phyloP scores from a whole-genome alignment of 1,140 invertebrate species.

The Helicoverpa zea region DNA sequence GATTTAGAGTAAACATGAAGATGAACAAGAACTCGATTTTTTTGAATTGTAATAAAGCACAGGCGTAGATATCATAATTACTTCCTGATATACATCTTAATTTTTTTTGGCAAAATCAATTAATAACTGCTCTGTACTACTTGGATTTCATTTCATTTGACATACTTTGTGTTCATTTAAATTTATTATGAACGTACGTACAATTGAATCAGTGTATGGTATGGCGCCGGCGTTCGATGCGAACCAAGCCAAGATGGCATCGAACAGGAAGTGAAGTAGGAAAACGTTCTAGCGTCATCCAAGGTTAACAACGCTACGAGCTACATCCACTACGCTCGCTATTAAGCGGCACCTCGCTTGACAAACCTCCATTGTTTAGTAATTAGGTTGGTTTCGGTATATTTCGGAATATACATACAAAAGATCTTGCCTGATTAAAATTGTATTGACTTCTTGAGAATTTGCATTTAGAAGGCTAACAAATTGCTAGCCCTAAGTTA shows the following conservation, averaged over 20 bases:
- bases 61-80: too few species aligned
- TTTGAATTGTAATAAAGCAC: too few species aligned
- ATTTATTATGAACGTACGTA: not conserved
- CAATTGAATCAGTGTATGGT: constrained; percentile 30
- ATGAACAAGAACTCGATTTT: too few species aligned
- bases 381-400: constrained; percentile 62
- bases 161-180: not conserved
- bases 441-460: not conserved
- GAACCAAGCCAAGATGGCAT: constrained; percentile 72
- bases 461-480: not conserved
- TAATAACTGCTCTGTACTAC: too few species aligned
- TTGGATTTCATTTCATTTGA: too few species aligned
- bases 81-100: too few species aligned
- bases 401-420: constrained; percentile 29
- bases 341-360: constrained; percentile 60
- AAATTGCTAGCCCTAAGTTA: not conserved
- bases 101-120: too few species aligned
- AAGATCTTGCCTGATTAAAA: constrained; percentile 18
- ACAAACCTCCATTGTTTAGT: constrained; percentile 61
- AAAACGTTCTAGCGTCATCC: constrained; percentile 81
- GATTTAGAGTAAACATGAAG: too few species aligned
- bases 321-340: constrained; percentile 65
- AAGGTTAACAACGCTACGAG: constrained; percentile 74
- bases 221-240: constrained; percentile 56
- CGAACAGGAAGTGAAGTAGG: constrained; percentile 83